Percentiles rank a stretch among this genome's conserved stretches.
These are phyloP conservation scores for Podarcis lilfordi DNA, from an alignment of 2,797 vertebrate species.

Conservation along the genomic window DNA sequence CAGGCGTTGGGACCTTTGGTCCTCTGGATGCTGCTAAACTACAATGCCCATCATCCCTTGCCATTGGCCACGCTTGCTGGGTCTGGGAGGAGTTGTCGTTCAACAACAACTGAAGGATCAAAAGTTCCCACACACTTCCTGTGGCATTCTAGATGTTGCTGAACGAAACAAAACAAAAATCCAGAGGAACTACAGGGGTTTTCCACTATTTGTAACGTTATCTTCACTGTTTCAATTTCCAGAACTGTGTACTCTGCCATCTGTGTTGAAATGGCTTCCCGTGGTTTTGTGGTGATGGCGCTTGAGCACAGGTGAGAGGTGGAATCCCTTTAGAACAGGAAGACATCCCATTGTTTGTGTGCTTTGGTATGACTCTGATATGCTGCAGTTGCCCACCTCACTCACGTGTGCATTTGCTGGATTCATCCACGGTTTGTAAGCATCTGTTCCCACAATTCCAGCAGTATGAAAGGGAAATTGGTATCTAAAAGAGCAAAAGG, in stretches of 20 bases:
- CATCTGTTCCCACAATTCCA: background rate
- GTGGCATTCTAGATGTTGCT: too few relatives aligned
- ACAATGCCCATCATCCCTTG: too few relatives aligned
- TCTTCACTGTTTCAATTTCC: conserved; percentile 4
- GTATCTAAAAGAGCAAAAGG: too few relatives aligned
- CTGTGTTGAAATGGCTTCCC: conserved; percentile 78
- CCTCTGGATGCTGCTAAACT: too few relatives aligned
- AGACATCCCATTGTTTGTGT: too few relatives aligned
- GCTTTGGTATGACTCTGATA: too few relatives aligned
- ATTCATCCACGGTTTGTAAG: background rate
- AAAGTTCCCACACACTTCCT: too few relatives aligned
- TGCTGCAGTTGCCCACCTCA: background rate
- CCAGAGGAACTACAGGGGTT: background rate
- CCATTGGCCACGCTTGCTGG: too few relatives aligned
- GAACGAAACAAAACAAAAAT: background rate
- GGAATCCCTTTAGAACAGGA: background rate
- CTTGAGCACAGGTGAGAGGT: conserved; percentile 78
- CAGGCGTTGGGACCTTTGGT: too few relatives aligned
- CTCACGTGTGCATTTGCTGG: background rate
- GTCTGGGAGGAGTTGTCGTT: too few relatives aligned
- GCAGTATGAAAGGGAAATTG: background rate
- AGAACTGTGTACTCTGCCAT: conserved; percentile 78
- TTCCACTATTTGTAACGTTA: background rate
- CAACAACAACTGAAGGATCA: background rate
- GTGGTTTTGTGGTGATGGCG: conserved; percentile 75